Evolutionary conservation across 1,140 invertebrate genomes (phyloP).

Genomic region (Xylocopa sonorina): DNA sequence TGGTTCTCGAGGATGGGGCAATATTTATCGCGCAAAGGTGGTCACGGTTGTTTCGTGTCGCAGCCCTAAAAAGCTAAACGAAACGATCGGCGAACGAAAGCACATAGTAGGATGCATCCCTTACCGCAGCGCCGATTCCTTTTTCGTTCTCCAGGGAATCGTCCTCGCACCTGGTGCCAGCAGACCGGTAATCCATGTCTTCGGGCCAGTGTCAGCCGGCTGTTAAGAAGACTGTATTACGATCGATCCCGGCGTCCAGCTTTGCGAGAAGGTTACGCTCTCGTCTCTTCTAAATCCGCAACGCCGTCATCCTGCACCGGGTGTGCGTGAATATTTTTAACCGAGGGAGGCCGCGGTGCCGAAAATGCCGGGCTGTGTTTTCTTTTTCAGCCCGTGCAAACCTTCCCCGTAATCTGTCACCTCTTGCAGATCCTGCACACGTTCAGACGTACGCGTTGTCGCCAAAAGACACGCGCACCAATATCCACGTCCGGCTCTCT

Average conservation of each 20-base stretch:
- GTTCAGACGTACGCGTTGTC: conserved; percentile 39
- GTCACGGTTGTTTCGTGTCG: too few relatives aligned
- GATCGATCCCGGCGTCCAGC: conserved; percentile 64
- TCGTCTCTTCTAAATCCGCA: conserved; percentile 44
- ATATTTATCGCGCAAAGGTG: background rate
- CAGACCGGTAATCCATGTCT: conserved; percentile 71
- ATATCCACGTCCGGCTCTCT: conserved; percentile 7
- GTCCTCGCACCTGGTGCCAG: conserved; percentile 73
- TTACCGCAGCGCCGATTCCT: conserved; percentile 70
- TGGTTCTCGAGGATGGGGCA: background rate
- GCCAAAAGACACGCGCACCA: conserved; percentile 39
- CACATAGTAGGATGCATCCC: conserved; percentile 47
- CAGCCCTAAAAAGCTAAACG: background rate
- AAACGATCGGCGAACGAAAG: background rate
- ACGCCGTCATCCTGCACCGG: conserved; percentile 44
- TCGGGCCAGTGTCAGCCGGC: conserved; percentile 57
- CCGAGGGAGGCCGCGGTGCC: conserved; percentile 1
- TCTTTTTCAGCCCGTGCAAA: conserved; percentile 15
- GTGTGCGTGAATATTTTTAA: conserved; percentile 51
- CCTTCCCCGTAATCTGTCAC: conserved; percentile 45
- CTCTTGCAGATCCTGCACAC: conserved; percentile 35
- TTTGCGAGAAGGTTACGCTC: conserved; percentile 43
- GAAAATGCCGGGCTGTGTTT: background rate
- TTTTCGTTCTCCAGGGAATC: conserved; percentile 74
- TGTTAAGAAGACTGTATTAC: conserved; percentile 38